Evolutionary conservation across 1,140 invertebrate genomes (phyloP).

Genomic region (Bombus vancouverensis): DNA sequence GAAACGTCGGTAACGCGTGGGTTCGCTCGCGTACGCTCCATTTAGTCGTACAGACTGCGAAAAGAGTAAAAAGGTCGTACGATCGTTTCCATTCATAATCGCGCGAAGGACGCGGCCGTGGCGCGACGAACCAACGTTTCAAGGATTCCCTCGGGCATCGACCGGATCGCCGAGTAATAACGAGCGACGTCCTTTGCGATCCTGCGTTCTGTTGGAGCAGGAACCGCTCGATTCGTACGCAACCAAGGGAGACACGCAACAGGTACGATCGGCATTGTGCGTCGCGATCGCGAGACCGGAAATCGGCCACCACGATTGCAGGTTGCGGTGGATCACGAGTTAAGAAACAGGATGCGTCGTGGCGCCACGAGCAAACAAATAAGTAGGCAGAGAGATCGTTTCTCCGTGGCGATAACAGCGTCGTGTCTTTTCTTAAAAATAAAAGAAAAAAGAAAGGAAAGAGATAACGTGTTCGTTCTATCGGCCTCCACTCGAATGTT

Average conservation of each 20-base stretch:
- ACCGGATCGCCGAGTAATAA: conserved; percentile 25
- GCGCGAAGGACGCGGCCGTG: background rate
- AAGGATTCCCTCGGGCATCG: conserved; percentile 46
- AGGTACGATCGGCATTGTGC: conserved; percentile 27
- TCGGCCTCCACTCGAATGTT: conserved; percentile 55
- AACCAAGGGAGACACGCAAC: conserved; percentile 28
- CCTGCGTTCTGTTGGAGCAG: conserved; percentile 25
- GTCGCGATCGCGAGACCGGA: conserved; percentile 19
- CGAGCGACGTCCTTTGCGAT: conserved; percentile 37
- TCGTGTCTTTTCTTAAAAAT: background rate
- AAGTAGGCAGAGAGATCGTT: background rate
- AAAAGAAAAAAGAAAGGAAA: background rate
- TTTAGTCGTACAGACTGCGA: background rate
- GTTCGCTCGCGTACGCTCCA: background rate
- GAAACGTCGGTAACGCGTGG: background rate
- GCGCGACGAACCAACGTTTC: conserved; percentile 6
- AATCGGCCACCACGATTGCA: conserved; percentile 1
- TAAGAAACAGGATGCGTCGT: conserved; percentile 13
- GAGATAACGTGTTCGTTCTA: conserved; percentile 56
- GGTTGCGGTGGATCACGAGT: background rate
- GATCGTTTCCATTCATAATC: conserved; percentile 24
- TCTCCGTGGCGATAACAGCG: background rate
- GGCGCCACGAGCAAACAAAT: background rate
- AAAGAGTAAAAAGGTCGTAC: background rate
- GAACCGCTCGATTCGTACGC: background rate